These are phyloP conservation scores for Bugulina stolonifera DNA, from an alignment of 2,888 invertebrate species.

Conservation along the genomic window DNA sequence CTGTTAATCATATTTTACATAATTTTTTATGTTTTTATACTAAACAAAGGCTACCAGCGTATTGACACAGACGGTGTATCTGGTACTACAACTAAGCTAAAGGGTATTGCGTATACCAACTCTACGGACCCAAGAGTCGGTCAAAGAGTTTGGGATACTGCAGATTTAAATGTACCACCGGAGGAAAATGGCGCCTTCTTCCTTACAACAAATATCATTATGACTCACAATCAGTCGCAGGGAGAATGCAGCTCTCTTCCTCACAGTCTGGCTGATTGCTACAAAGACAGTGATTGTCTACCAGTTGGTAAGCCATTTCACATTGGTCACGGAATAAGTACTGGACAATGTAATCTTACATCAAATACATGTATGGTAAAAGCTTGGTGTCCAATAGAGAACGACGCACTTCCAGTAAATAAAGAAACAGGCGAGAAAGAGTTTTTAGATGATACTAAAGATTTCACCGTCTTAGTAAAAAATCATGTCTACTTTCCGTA, in stretches of 20 bases:
- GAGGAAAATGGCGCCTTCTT: slow-evolving; percentile 28
- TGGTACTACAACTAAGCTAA: slow-evolving; percentile 20
- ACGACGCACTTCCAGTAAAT: neutral
- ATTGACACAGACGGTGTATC: slow-evolving; percentile 41
- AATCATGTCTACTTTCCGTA: slow-evolving; percentile 42
- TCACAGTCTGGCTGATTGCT: neutral
- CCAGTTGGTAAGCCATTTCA: slow-evolving; percentile 8
- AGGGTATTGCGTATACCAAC: slow-evolving; percentile 29
- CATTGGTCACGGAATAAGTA: slow-evolving; percentile 3
- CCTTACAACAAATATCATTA: slow-evolving; percentile 29
- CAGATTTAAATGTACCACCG: slow-evolving; percentile 28
- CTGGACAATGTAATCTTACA: slow-evolving; percentile 14
- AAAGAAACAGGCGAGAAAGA: neutral
- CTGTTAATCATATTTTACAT: slow-evolving; percentile 53
- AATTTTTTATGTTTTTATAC: slow-evolving; percentile 51
- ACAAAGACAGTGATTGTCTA: slow-evolving; percentile 27
- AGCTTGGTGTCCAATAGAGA: slow-evolving; percentile 24
- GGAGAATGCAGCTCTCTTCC: slow-evolving; percentile 26
- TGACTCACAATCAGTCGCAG: slow-evolving; percentile 30
- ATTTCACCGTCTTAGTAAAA: slow-evolving; percentile 44
- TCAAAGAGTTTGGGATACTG: slow-evolving; percentile 28
- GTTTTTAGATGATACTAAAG: slow-evolving; percentile 6
- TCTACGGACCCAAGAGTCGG: slow-evolving; percentile 27
- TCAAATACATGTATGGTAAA: neutral
- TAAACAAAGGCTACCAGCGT: slow-evolving; percentile 56